Percentiles rank a stretch among this genome's conserved stretches.
Evolutionary conservation across 2,888 invertebrate genomes (phyloP).

Genomic region (Monoplex corrugatus): DNA sequence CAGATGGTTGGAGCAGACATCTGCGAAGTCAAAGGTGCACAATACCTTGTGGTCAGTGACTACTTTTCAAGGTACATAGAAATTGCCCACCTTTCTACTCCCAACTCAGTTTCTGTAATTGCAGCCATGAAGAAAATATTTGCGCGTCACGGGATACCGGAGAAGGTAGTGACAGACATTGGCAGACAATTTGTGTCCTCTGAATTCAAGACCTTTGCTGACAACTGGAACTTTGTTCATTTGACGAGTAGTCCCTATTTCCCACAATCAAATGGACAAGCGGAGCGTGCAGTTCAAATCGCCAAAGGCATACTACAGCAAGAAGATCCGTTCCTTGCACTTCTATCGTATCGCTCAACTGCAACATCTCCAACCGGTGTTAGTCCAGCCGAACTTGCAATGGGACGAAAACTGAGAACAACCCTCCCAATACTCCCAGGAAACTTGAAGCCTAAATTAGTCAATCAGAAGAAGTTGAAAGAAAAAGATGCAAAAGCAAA

Average conservation of each 20-base stretch:
- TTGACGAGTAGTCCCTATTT: neutral
- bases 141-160: conserved; percentile 25
- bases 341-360: conserved; percentile 25
- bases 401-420: too few relatives aligned
- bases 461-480: too few relatives aligned
- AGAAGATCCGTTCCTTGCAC: conserved; percentile 32
- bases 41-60: conserved; percentile 29
- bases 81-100: neutral
- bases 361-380: neutral
- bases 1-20: conserved; percentile 14
- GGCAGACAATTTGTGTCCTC: too few relatives aligned
- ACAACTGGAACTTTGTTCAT: conserved; percentile 19
- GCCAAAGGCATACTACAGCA: conserved; percentile 7
- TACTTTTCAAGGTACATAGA: conserved; percentile 43
- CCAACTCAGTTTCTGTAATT: neutral
- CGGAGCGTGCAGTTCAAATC: conserved; percentile 37
- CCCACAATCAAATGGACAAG: conserved; percentile 26
- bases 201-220: conserved; percentile 37
- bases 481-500: too few relatives aligned
- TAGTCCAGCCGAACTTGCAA: conserved; percentile 37
- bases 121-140: neutral
- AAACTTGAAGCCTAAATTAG: too few relatives aligned
- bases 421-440: too few relatives aligned
- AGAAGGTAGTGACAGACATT: too few relatives aligned
- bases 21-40: neutral